Percentiles rank a stretch among this genome's conserved stretches.
Conservation (phyloP, 2,888 invertebrate species). For the Dicroscelio sp. region DNA sequence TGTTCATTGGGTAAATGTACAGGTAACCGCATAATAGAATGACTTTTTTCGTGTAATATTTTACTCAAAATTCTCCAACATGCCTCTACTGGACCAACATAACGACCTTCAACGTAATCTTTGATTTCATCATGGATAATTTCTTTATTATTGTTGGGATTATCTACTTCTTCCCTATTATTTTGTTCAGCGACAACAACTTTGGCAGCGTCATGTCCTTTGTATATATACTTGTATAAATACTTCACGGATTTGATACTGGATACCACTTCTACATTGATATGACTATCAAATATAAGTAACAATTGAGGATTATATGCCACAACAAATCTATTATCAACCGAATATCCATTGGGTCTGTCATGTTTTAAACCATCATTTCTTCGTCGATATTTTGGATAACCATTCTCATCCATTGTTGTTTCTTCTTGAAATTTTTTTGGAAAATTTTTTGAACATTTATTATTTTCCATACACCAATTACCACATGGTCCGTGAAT, state of each 20-base stretch:
- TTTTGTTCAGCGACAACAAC: neutral
- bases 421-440: neutral
- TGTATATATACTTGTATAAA: conserved; percentile 20
- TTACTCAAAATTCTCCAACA: conserved; percentile 22
- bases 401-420: conserved; percentile 3
- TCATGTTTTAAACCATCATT: neutral
- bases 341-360: neutral
- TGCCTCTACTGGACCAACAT: conserved; percentile 29
- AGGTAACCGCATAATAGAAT: neutral
- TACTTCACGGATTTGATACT: conserved; percentile 4
- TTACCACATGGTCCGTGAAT: conserved; percentile 20
- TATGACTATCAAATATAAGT: neutral
- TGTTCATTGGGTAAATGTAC: neutral
- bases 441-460: neutral
- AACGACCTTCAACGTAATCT: conserved; percentile 17
- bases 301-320: neutral
- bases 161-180: no score
- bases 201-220: conserved; percentile 20
- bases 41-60: neutral
- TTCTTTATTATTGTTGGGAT: neutral
- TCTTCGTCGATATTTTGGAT: conserved; percentile 11
- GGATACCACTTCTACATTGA: conserved; percentile 17
- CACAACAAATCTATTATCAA: conserved; percentile 23
- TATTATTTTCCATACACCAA: neutral
- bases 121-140: conserved; percentile 39